Percentiles rank a stretch among this genome's conserved stretches.
phyloP scores from a whole-genome alignment of 2,113 vertebrate genomes.

The Hirundichthys speculiger region DNA sequence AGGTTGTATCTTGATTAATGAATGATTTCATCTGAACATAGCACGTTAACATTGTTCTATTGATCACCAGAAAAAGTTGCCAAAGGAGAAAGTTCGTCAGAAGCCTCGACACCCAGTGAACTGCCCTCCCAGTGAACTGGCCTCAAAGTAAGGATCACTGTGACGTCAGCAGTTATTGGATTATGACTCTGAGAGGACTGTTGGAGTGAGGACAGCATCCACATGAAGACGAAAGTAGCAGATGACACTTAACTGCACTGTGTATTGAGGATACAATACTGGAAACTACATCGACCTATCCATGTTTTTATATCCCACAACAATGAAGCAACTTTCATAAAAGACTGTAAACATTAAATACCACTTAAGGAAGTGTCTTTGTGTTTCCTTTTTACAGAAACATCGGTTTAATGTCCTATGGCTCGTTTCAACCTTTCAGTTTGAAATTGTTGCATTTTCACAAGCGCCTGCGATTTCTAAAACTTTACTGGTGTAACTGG shows the following conservation, averaged over 20 bases:
- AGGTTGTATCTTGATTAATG: no score
- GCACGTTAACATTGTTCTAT: neutral
- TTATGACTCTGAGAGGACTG: no score
- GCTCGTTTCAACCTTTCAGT: neutral
- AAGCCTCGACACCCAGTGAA: slow-evolving; percentile 46
- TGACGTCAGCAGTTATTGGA: slow-evolving; percentile 5
- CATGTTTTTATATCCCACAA: neutral
- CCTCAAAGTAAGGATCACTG: slow-evolving; percentile 60
- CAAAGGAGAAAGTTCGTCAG: slow-evolving; percentile 56
- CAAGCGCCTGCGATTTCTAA: slow-evolving; percentile 8
- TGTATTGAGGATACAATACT: slow-evolving; percentile 3
- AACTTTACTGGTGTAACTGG: neutral
- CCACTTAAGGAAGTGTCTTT: slow-evolving; percentile 15
- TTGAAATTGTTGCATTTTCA: slow-evolving; percentile 45
- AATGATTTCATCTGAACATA: neutral
- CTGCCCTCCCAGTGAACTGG: slow-evolving; percentile 43
- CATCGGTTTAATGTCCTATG: neutral
- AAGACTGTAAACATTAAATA: slow-evolving; percentile 15
- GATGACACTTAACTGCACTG: neutral
- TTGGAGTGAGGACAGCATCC: neutral
- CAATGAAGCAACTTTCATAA: neutral
- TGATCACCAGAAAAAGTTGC: slow-evolving; percentile 55
- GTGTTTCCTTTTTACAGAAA: slow-evolving; percentile 23
- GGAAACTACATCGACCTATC: slow-evolving; percentile 1
- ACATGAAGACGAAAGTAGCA: neutral